Base-by-base conservation (phyloP, 2,797 vertebrate genomes). In the Hapalemur alaotrensis region DNA sequence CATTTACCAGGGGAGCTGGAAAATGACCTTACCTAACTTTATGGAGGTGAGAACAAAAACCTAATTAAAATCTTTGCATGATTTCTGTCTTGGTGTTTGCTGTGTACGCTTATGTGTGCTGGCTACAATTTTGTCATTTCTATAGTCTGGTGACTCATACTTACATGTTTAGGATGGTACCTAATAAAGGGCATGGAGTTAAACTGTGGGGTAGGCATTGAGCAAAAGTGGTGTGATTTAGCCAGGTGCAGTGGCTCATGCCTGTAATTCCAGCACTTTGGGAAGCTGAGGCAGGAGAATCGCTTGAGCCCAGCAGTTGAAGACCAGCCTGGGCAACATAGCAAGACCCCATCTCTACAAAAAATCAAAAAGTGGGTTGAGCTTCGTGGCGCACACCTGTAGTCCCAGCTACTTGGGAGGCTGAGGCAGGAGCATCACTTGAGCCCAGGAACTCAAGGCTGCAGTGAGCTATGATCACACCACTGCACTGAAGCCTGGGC, bases 61-160 rank as follows among this genome's bases (percentile, higher is more conserved):
- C 15, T 61, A 14, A 48, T 38, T 57, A 41, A 65, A 75, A 52
- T 38, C 59, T 46, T 50, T 43, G 30, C 63, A 0, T 13, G 65
- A 20, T 69, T 89, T 57, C 35, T 38, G 30, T 48, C 48, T 23
- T n/a, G 14, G 20, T 69, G 17, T 32, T 57, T 35, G 52, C 50
- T 5, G 10, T 4, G 32, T 7, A 8, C 8, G 1, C 2, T 1
- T 52, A 7, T 2, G 15, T 0, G 1, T 11, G 20, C 35, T 14
- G 3, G 22, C 59, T 48, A 0, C 9, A 65, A 48, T 32, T 52
- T n/a, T 54, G 7, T 88, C 30, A 7, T 32, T 72, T 59, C 48
- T n/a, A 0, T 18, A 23, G 38, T 80, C 22, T 48, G 23, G 22
- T 10, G 17, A 43, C 28, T 43, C 12, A 1, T 23, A 12, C 28